Evolutionary conservation across 1,140 invertebrate species (phyloP).

Genomic region (Radopholus similis): DNA sequence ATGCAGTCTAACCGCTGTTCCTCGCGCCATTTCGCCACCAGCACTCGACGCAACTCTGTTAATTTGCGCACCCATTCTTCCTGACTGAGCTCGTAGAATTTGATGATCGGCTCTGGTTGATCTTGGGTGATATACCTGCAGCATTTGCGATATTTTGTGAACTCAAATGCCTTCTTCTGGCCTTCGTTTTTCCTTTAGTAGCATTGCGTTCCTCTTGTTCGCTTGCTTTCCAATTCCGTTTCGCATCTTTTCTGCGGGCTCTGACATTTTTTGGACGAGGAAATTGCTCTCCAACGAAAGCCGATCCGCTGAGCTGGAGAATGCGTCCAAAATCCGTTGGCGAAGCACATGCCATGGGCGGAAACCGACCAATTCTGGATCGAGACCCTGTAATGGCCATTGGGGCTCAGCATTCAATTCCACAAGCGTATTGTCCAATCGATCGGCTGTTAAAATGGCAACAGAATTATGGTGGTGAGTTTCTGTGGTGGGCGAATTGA

Average conservation of each 20-base stretch:
- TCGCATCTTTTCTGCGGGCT: not conserved
- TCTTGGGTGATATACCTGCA: constrained; percentile 1
- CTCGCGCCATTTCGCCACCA: constrained; percentile 25
- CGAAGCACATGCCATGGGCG: constrained; percentile 31
- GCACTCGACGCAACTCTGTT: constrained; percentile 24
- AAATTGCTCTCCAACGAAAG: constrained; percentile 31
- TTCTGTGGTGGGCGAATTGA: not conserved
- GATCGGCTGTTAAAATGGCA: not conserved
- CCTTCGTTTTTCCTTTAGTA: not conserved
- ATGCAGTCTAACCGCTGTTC: constrained; percentile 41
- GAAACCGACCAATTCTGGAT: constrained; percentile 32
- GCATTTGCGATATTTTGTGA: not conserved
- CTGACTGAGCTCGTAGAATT: constrained; percentile 30
- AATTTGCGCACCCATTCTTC: constrained; percentile 26
- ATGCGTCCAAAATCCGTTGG: constrained; percentile 18
- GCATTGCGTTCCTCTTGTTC: not conserved
- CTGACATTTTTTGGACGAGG: not conserved
- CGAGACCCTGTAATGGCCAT: constrained; percentile 26
- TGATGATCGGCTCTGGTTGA: not conserved
- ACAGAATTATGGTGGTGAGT: not conserved
- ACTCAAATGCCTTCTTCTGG: not conserved
- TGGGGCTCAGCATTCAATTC: not conserved
- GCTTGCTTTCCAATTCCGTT: not conserved
- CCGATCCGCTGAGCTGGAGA: constrained; percentile 21
- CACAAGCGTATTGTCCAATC: constrained; percentile 14